A percentile compares a stretch with the other conserved stretches of the same genome.
Conservation (phyloP, 2,888 invertebrate genomes). For the Monoplex corrugatus region DNA sequence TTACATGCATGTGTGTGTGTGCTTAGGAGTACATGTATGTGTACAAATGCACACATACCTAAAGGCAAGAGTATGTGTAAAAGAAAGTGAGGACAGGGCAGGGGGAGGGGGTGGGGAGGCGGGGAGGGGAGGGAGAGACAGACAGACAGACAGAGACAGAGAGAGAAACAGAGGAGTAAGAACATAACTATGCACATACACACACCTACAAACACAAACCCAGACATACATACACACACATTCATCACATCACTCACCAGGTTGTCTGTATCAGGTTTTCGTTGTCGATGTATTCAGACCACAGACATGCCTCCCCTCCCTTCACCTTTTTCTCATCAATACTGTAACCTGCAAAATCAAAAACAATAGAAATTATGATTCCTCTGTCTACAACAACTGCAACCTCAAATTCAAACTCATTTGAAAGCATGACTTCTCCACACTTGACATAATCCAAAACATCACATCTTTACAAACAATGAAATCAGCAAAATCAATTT, state of each 20-base stretch:
- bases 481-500: too few relatives aligned
- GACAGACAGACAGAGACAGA: neutral
- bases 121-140: too few relatives aligned
- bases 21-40: neutral
- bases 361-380: too few relatives aligned
- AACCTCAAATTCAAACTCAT: too few relatives aligned
- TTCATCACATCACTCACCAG: conserved; percentile 84
- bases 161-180: neutral
- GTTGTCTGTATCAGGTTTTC: conserved; percentile 85
- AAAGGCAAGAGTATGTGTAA: too few relatives aligned
- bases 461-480: too few relatives aligned
- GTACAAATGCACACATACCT: neutral
- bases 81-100: too few relatives aligned
- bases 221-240: neutral
- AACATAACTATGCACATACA: neutral
- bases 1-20: too few relatives aligned
- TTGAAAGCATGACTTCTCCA: too few relatives aligned
- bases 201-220: neutral
- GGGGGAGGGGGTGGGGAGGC: too few relatives aligned
- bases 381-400: too few relatives aligned
- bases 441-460: too few relatives aligned
- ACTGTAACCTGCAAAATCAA: conserved; percentile 69
- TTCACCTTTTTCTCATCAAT: conserved; percentile 79
- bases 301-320: conserved; percentile 81
- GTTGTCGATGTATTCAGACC: conserved; percentile 82